Evolutionary conservation across 1,140 invertebrate genomes (phyloP).

Genomic region (Daktulosphaira vitifoliae): DNA sequence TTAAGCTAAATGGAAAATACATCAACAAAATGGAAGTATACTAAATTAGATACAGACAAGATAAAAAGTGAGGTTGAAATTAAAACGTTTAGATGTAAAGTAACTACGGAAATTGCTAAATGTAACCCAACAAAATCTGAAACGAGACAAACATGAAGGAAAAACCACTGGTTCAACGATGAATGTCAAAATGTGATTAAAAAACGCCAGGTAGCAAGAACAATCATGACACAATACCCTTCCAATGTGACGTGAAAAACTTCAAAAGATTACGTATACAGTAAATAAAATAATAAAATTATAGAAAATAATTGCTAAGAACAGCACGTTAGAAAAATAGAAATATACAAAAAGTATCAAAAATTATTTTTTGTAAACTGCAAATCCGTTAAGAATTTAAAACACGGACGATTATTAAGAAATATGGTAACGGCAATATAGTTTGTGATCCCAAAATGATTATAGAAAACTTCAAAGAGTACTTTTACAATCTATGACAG

Average conservation of each 20-base stretch:
- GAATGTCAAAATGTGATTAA: slow-evolving; percentile 30
- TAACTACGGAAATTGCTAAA: too few relatives aligned
- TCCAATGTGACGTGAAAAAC: slow-evolving; percentile 3
- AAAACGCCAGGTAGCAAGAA: slow-evolving; percentile 20
- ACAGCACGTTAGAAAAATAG: slow-evolving; percentile 24
- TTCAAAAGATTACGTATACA: slow-evolving; percentile 13
- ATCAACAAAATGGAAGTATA: too few relatives aligned
- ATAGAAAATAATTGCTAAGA: background rate
- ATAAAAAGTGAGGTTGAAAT: too few relatives aligned
- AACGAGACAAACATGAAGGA: background rate
- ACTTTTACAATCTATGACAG: background rate
- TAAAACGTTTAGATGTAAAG: too few relatives aligned
- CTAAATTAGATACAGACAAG: too few relatives aligned
- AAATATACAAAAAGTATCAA: background rate
- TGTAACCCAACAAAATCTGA: too few relatives aligned
- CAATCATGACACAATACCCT: background rate
- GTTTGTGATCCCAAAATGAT: slow-evolving; percentile 4
- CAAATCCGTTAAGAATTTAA: slow-evolving; percentile 29
- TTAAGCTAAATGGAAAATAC: too few relatives aligned
- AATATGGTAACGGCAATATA: slow-evolving; percentile 17
- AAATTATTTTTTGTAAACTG: slow-evolving; percentile 31
- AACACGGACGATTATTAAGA: slow-evolving; percentile 19
- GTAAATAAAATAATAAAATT: slow-evolving; percentile 9
- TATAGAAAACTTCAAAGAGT: slow-evolving; percentile 23
- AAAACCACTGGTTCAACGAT: slow-evolving; percentile 35